Evolutionary conservation across 2,797 vertebrate species (phyloP).

Genomic region (Anas bernieri): DNA sequence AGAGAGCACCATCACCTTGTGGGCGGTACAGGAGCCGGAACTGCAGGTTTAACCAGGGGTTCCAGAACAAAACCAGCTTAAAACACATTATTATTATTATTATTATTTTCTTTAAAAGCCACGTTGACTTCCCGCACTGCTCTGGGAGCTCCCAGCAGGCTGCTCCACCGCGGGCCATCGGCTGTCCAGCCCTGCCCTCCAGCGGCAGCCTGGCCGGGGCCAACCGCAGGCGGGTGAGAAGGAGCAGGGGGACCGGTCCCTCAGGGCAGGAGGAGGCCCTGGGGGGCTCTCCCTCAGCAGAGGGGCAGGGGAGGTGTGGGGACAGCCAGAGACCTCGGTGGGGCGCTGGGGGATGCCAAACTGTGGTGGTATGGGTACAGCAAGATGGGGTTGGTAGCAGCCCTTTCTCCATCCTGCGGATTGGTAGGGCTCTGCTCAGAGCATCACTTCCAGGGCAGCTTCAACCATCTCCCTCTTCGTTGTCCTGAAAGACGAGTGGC

Average conservation of each 20-base stretch:
- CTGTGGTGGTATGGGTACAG: neutral
- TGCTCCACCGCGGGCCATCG: fast-evolving
- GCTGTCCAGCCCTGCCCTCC: neutral
- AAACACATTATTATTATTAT: neutral
- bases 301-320: neutral
- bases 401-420: neutral
- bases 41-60: neutral
- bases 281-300: neutral
- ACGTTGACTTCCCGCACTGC: neutral
- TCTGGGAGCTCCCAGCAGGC: neutral
- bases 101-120: neutral
- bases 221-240: neutral
- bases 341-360: fast-evolving
- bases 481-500: neutral
- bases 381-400: neutral
- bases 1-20: neutral
- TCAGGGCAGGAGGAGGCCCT: neutral
- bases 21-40: neutral
- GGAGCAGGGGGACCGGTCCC: neutral
- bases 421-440: neutral
- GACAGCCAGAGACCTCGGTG: neutral
- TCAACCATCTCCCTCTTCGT: neutral
- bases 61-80: neutral
- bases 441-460: neutral
- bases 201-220: neutral